Conservation (phyloP, 2,888 invertebrate genomes). For the Myopa testacea region DNA sequence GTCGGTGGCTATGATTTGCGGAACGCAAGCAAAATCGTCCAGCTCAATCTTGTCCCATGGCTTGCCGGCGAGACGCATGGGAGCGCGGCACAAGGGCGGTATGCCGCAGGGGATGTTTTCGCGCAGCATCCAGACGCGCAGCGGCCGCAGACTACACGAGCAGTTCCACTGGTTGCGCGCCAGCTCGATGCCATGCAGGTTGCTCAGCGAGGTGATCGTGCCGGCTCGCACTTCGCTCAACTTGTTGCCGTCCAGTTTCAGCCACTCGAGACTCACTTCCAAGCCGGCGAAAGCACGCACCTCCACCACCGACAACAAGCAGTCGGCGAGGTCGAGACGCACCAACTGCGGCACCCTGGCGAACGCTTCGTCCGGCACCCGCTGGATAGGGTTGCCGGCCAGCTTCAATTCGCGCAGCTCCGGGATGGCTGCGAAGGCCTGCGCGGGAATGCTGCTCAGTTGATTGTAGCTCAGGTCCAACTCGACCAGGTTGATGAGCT, state of each 20-base stretch:
- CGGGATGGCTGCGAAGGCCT: slow-evolving; percentile 78
- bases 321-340: slow-evolving; percentile 79
- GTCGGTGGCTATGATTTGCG: slow-evolving; percentile 75
- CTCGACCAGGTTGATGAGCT: slow-evolving; percentile 84
- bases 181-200: slow-evolving; percentile 80
- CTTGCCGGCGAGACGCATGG: slow-evolving; percentile 74
- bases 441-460: slow-evolving; percentile 77
- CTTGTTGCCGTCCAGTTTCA: slow-evolving; percentile 82
- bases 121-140: slow-evolving; percentile 83
- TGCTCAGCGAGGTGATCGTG: slow-evolving; percentile 76
- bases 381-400: slow-evolving; percentile 80
- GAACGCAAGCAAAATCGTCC: slow-evolving; percentile 84
- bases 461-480: slow-evolving; percentile 83
- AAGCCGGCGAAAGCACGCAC: slow-evolving; percentile 79
- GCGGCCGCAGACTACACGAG: slow-evolving; percentile 79
- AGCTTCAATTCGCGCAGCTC: slow-evolving; percentile 81
- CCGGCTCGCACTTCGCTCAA: slow-evolving; percentile 76
- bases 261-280: slow-evolving; percentile 79
- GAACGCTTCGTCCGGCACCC: slow-evolving; percentile 79
- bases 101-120: slow-evolving; percentile 81
- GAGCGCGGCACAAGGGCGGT: slow-evolving; percentile 78
- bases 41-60: slow-evolving; percentile 82
- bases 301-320: slow-evolving; percentile 78
- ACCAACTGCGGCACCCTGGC: slow-evolving; percentile 76
- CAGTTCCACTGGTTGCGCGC: slow-evolving; percentile 88